Percentiles rank a stretch among this genome's conserved stretches.
Conservation (phyloP, 2,113 vertebrate genomes). For the Pelodiscus sinensis region DNA sequence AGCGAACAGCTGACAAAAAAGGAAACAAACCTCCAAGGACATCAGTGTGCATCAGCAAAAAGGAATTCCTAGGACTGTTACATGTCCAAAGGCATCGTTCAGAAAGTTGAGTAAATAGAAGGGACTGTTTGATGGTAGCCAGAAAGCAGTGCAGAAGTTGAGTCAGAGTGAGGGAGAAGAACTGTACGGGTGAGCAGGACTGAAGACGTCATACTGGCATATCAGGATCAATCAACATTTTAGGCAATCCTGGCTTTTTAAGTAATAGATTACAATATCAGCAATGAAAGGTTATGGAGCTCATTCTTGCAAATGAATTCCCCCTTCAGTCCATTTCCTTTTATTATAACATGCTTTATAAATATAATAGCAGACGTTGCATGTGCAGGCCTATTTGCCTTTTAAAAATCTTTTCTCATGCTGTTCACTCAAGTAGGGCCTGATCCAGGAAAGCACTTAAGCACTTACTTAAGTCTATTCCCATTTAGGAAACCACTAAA, state of each 20-base stretch:
- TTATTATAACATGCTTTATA: not conserved
- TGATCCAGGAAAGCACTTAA: not conserved
- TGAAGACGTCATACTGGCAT: not conserved
- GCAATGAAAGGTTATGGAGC: not conserved
- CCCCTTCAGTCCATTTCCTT: not conserved
- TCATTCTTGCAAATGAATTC: not conserved
- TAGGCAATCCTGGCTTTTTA: not conserved
- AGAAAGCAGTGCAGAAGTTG: not conserved
- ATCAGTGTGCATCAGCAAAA: conserved; percentile 44
- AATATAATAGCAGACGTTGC: not conserved
- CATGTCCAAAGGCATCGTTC: conserved; percentile 32
- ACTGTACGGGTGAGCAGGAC: not conserved
- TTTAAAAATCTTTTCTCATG: not conserved
- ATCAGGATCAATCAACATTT: not conserved
- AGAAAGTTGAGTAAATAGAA: conserved; percentile 30
- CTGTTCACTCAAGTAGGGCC: not conserved
- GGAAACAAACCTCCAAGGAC: conserved; percentile 33
- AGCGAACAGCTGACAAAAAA: conserved; percentile 43
- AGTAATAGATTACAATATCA: not conserved
- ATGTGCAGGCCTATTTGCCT: not conserved
- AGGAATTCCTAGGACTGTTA: conserved; percentile 39
- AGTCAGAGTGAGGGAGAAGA: not conserved
- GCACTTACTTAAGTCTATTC: not conserved
- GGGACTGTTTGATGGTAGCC: conserved; percentile 18
- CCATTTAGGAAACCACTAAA: not conserved